A percentile compares a stretch with the other conserved stretches of the same genome.
Conservation (phyloP, 1,140 invertebrate genomes). For the Geopemphigus sp. region DNA sequence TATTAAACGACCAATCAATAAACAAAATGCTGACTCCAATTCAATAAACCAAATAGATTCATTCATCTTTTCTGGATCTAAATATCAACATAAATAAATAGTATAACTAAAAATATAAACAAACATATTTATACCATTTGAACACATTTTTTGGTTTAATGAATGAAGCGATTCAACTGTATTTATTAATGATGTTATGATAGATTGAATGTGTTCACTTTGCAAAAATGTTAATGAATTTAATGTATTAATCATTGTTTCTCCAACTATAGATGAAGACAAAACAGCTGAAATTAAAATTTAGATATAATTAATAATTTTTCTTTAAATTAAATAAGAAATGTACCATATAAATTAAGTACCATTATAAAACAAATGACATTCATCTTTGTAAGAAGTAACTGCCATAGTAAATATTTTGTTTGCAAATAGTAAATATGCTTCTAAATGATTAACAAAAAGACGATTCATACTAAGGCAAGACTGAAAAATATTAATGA, state of each 20-base stretch:
- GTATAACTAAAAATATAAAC: background rate
- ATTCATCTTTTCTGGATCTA: constrained; percentile 26
- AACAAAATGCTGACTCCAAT: constrained; percentile 62
- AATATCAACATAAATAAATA: background rate
- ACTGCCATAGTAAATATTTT: constrained; percentile 28
- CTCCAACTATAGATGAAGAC: constrained; percentile 37
- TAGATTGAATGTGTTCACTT: constrained; percentile 32
- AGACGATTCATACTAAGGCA: constrained; percentile 37
- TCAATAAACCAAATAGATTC: constrained; percentile 65
- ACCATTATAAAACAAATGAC: constrained; percentile 14
- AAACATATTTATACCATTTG: background rate
- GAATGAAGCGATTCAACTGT: constrained; percentile 40
- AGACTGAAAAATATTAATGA: constrained; percentile 14
- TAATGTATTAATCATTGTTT: constrained; percentile 39
- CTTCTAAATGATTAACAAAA: constrained; percentile 40
- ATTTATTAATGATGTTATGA: constrained; percentile 40
- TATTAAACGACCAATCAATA: constrained; percentile 64
- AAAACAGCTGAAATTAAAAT: constrained; percentile 33
- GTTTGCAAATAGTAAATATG: constrained; percentile 31
- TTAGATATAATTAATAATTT: background rate
- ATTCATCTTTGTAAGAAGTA: constrained; percentile 21
- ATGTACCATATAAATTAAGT: background rate
- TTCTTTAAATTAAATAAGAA: background rate
- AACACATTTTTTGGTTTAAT: constrained; percentile 41
- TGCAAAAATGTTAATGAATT: constrained; percentile 33